Evolutionary conservation across 2,888 invertebrate species (phyloP), one percentile per base, ranked within the genome.

Genomic region (Napeogenes sylphis): DNA sequence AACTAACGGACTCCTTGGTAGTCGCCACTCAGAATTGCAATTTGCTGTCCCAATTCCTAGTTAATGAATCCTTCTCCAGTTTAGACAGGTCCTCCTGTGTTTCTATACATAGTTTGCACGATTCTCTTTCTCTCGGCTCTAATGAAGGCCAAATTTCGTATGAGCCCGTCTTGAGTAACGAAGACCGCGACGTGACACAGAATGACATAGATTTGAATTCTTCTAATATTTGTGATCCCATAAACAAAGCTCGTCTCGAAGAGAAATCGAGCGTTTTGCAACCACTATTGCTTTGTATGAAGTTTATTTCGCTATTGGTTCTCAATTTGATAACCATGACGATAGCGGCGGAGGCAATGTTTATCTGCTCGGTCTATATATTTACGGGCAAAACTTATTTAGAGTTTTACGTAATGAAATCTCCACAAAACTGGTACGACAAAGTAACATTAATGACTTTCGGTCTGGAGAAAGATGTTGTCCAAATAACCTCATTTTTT

Each of bases 91-190:
- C 75, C 56, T 82, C 78, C 13, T 73, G 76, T 2, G 73, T 85
- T 8, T 87, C 89, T 14, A 83, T 88, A 55, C 82, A 81, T 60
- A 85, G 80, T 58, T 64, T 85, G 10, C 70, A 74, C 55, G 84
- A 72, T 10, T 67, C 73, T 21, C 59, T 65, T 4, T 63, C 62
- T 46, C 63, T 63, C 13, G 70, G 70, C 14, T 65, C 68, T 8
- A 63, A 56, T 32, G 63, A 72, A 32, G 56, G 8, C 3, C 42
- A 10, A 42, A 42, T 12, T 10, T 10, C 12, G 42, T 42, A 61
- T 33, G 0, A 14, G 14, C 45, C 56, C 2, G 8, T 55, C 12
- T 4, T 51, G 2, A 46, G 30, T 56, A 58, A 61, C 12, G 35
- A 14, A 4, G 57, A 51, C 12, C 38, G 68, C 14, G 66, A 67